These are phyloP conservation scores for Acromyrmex heyeri DNA, from an alignment of 1,140 invertebrate species.

Conservation along the genomic window DNA sequence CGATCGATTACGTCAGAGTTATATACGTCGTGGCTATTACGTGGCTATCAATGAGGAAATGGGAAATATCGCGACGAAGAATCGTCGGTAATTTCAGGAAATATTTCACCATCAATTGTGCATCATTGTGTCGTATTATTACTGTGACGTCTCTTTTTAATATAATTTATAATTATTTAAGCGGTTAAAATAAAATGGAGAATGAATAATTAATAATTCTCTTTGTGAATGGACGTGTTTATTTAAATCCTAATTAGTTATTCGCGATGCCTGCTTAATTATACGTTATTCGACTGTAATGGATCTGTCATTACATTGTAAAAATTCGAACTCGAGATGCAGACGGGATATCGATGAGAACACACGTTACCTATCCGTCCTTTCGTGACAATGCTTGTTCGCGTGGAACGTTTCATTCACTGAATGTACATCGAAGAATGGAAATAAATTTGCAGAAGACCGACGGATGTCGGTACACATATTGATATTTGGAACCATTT, in stretches of 20 bases:
- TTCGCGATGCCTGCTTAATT: background rate
- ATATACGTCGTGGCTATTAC: background rate
- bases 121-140: too few relatives aligned
- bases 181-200: too few relatives aligned
- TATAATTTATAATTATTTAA: background rate
- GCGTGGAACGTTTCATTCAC: slow-evolving; percentile 44
- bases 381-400: slow-evolving; percentile 44
- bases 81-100: background rate
- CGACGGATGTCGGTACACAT: background rate
- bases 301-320: background rate
- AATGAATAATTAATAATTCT: background rate
- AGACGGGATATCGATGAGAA: slow-evolving; percentile 36
- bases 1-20: slow-evolving; percentile 45
- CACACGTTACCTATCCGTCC: slow-evolving; percentile 20
- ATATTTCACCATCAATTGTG: background rate
- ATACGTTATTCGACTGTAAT: background rate
- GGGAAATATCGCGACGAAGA: slow-evolving; percentile 12
- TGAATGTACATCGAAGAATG: slow-evolving; percentile 44
- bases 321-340: background rate
- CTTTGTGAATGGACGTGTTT: background rate
- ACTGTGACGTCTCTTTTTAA: background rate
- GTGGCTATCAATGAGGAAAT: slow-evolving; percentile 1
- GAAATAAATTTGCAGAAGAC: slow-evolving; percentile 48
- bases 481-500: slow-evolving; percentile 19
- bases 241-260: slow-evolving; percentile 11